Conservation (phyloP, 2,797 vertebrate genomes). For the Enteromius afrohamiltoni region DNA sequence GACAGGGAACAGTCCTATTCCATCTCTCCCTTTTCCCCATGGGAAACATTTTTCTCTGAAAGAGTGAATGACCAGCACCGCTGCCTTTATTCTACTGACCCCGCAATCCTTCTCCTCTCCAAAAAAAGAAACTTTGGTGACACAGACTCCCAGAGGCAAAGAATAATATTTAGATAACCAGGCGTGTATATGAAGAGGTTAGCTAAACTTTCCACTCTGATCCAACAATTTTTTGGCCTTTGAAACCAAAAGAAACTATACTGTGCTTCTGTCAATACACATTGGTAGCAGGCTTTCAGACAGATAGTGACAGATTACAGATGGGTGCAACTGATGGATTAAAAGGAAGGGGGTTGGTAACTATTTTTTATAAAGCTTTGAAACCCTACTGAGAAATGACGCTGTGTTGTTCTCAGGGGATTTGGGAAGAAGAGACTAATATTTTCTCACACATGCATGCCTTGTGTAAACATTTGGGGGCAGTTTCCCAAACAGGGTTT, state of each 20-base stretch:
- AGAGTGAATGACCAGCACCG: constrained; percentile 51
- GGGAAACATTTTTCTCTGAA: constrained; percentile 31
- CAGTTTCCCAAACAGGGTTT: no score
- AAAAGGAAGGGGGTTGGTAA: background rate
- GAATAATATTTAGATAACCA: constrained; percentile 66
- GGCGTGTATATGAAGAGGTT: constrained; percentile 58
- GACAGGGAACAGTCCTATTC: constrained; percentile 24
- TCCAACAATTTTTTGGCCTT: background rate
- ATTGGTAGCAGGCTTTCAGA: background rate
- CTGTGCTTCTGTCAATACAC: background rate
- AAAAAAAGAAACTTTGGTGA: constrained; percentile 40
- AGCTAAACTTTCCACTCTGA: constrained; percentile 58
- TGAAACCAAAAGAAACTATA: background rate
- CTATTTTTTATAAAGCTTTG: background rate
- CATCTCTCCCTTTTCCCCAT: background rate
- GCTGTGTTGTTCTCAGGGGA: background rate
- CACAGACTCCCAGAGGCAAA: constrained; percentile 49
- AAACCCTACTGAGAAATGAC: background rate
- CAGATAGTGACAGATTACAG: constrained; percentile 9
- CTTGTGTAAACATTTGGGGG: constrained; percentile 53
- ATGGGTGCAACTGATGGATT: background rate
- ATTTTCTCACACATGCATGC: background rate
- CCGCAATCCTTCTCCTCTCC: constrained; percentile 41
- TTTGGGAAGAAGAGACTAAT: constrained; percentile 12
- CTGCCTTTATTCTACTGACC: constrained; percentile 54